Conservation (phyloP, 1,140 invertebrate genomes). For the Pogonus chalceus region DNA sequence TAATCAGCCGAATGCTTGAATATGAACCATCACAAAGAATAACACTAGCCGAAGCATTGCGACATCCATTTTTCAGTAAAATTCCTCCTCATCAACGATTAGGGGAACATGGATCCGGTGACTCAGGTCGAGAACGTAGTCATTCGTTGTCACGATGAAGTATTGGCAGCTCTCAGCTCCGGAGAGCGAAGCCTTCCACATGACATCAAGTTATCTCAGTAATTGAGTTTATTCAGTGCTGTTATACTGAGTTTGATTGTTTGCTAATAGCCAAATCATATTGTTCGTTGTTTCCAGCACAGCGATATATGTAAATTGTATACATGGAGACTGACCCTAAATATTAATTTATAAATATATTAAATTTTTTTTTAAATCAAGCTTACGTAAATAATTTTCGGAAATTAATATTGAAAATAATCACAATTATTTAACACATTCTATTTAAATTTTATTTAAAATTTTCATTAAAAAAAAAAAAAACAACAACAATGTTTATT, state of each 20-base stretch:
- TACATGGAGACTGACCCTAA: neutral
- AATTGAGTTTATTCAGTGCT: conserved; percentile 7
- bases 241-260: neutral
- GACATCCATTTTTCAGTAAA: conserved; percentile 89
- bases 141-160: conserved; percentile 52
- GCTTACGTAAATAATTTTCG: no score
- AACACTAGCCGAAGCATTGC: conserved; percentile 76
- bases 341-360: neutral
- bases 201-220: neutral
- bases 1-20: conserved; percentile 92
- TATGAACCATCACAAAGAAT: conserved; percentile 90
- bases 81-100: conserved; percentile 64
- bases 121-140: conserved; percentile 45
- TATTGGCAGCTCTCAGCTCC: conserved; percentile 28
- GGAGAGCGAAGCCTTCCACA: conserved; percentile 9
- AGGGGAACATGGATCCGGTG: conserved; percentile 43
- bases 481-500: no score
- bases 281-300: neutral
- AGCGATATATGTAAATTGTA: neutral
- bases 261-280: neutral
- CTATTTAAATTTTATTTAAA: no score
- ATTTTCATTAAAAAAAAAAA: no score
- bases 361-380: no score
- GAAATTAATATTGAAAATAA: no score
- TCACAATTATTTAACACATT: no score